Evolutionary conservation across 2,888 invertebrate species (phyloP), one percentile per base, ranked within the genome.

Genomic region (Pilophorus perplexus): DNA sequence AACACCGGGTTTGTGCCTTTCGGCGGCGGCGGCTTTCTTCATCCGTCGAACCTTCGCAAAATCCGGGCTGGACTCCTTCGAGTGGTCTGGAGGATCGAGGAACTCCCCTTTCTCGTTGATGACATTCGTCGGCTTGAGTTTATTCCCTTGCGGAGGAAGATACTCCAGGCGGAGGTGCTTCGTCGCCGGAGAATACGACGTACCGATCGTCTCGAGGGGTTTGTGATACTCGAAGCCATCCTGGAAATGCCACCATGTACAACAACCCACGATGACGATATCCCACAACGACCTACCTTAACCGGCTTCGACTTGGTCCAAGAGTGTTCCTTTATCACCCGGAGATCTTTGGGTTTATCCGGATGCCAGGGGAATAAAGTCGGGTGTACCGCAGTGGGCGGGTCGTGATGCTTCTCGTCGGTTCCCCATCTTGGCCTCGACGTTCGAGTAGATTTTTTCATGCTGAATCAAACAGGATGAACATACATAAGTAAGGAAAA

Each of bases 171-270:
- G 57, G 55, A 84, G 76, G 66, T 78, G 75, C 64, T 78, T 79
- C 0, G 81, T 81, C 25, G 79, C 75, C 4, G 84, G 84, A 1
- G 82, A 82, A 73, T 81, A 85, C 71, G 78, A 78, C 73, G 79
- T 81, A 78, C 87, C 89, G 57, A 85, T 88, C 10, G 85, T 84
- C 75, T 89, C 87, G 23, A 81, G 81, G 0, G 89, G 88, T 71
- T 80, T 82, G 28, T 78, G 78, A 73, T 83, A 84, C 69, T 82
- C 79, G 70, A 79, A 81, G 33, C 80, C 78, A 73, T 85, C 82
- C 66, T 75, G 55, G 12, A 20, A 20, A 38, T 18, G n/a, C n/a
- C n/a, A n/a, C n/a, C n/a, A n/a, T n/a, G n/a, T n/a, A 8, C 33
- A 8, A 12, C 12, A 8, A 8, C 33, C 33, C 33, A 33, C 8